Percentiles rank a stretch among this genome's conserved stretches.
phyloP scores from a whole-genome alignment of 2,888 invertebrate genomes.

The Leucophora obtusa region DNA sequence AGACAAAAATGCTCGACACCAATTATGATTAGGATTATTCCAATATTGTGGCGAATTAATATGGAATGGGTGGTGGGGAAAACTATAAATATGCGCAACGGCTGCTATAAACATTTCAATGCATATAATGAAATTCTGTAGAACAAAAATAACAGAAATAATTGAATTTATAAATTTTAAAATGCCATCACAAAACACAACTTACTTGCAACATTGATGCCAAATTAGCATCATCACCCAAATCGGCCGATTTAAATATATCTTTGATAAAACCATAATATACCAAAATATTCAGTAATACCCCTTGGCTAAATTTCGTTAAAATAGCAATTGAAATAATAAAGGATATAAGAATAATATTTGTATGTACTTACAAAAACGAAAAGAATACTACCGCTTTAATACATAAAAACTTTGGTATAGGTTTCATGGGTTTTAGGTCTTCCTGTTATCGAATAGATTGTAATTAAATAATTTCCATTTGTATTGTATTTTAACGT shows the following conservation, averaged over 20 bases:
- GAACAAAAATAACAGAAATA: slow-evolving; percentile 67
- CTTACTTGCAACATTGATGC: slow-evolving; percentile 90
- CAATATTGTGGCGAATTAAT: slow-evolving; percentile 80
- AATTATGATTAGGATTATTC: slow-evolving; percentile 79
- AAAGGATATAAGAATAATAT: not conserved
- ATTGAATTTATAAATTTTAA: not conserved
- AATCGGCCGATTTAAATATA: slow-evolving; percentile 85
- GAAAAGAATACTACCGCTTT: slow-evolving; percentile 99
- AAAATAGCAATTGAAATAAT: not conserved
- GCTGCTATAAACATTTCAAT: slow-evolving; percentile 99
- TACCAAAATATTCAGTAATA: slow-evolving; percentile 91
- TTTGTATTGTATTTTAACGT: not conserved
- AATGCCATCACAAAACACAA: not conserved
- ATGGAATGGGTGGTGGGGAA: slow-evolving; percentile 93
- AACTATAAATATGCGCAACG: slow-evolving; percentile 96
- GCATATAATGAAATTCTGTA: slow-evolving; percentile 95
- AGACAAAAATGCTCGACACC: slow-evolving; percentile 90
- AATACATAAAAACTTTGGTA: slow-evolving; percentile 97
- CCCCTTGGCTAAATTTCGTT: slow-evolving; percentile 88
- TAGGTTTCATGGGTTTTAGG: slow-evolving; percentile 93
- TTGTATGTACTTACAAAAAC: slow-evolving; percentile 88
- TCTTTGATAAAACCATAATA: slow-evolving; percentile 89
- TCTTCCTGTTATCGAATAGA: slow-evolving; percentile 79
- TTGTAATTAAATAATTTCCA: slow-evolving; percentile 11
- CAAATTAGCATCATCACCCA: slow-evolving; percentile 84